Evolutionary conservation across 2,888 invertebrate genomes (phyloP).

Genomic region (Yponomeuta sedellus): DNA sequence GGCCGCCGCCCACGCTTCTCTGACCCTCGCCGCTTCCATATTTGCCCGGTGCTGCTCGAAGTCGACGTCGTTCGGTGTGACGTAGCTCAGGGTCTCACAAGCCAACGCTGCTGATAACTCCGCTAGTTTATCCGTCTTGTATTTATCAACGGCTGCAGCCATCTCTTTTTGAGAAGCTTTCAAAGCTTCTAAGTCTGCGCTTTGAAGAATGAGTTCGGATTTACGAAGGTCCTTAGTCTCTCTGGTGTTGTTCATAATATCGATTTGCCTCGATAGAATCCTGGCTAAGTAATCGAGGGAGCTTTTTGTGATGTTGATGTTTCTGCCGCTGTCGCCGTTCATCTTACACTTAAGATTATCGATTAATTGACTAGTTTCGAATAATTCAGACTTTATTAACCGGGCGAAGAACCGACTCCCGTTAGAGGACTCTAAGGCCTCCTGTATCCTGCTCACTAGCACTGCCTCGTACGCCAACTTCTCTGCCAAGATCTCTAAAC

Average conservation of each 20-base stretch:
- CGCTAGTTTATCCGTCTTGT: slow-evolving; percentile 81
- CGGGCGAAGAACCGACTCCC: slow-evolving; percentile 77
- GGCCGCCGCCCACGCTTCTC: slow-evolving; percentile 85
- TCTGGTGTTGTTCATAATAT: slow-evolving; percentile 48
- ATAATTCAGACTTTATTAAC: slow-evolving; percentile 81
- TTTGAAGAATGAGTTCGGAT: slow-evolving; percentile 55
- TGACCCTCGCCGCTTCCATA: slow-evolving; percentile 80
- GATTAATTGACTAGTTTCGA: slow-evolving; percentile 86
- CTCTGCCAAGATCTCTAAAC: slow-evolving; percentile 84
- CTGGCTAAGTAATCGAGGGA: slow-evolving; percentile 84
- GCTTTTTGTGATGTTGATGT: slow-evolving; percentile 51
- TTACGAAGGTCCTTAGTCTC: slow-evolving; percentile 42
- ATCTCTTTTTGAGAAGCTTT: slow-evolving; percentile 78
- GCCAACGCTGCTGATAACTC: slow-evolving; percentile 83
- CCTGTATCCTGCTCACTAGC: slow-evolving; percentile 80
- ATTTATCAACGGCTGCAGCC: slow-evolving; percentile 77
- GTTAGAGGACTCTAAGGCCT: slow-evolving; percentile 78
- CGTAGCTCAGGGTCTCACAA: slow-evolving; percentile 80
- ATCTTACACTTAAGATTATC: slow-evolving; percentile 82
- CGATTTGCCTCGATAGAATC: slow-evolving; percentile 84
- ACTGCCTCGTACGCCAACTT: slow-evolving; percentile 88
- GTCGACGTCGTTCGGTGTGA: slow-evolving; percentile 62
- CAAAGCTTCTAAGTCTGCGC: slow-evolving; percentile 70
- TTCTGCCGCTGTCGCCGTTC: slow-evolving; percentile 70
- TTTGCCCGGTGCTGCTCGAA: slow-evolving; percentile 54